These are phyloP conservation scores for Drosophila malerkotliana DNA, from an alignment of 1,140 invertebrate genomes.

Conservation along the genomic window DNA sequence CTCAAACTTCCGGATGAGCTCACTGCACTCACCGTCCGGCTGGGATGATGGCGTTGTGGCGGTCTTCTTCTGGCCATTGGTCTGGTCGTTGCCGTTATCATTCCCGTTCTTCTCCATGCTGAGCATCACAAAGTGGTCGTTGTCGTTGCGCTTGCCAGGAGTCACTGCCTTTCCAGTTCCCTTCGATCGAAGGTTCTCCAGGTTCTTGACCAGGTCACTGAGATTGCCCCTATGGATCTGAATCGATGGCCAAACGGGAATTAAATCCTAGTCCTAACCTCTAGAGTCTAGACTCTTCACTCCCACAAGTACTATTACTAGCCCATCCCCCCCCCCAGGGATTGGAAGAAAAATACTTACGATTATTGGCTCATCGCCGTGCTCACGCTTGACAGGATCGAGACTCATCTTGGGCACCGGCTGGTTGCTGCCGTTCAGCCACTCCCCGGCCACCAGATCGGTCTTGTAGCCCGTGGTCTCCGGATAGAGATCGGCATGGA, in stretches of 20 bases:
- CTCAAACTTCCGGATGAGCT: conserved; percentile 78
- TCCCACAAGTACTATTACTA: background rate
- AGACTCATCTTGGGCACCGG: conserved; percentile 91
- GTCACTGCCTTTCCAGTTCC: conserved; percentile 5
- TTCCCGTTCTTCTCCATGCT: conserved; percentile 74
- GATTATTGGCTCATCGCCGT: conserved; percentile 86
- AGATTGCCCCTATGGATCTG: conserved; percentile 83
- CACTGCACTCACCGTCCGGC: conserved; percentile 59
- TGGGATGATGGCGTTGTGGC: background rate
- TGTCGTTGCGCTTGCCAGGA: conserved; percentile 56
- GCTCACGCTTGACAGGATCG: conserved; percentile 88
- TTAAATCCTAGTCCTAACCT: conserved; percentile 12
- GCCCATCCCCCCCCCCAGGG: too few species aligned
- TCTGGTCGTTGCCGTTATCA: conserved; percentile 40
- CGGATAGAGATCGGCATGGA: conserved; percentile 96
- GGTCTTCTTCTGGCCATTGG: conserved; percentile 38
- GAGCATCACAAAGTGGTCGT: conserved; percentile 65
- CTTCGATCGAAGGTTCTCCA: conserved; percentile 81
- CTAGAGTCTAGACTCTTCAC: background rate
- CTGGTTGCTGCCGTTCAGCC: conserved; percentile 90
- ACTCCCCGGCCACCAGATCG: conserved; percentile 90
- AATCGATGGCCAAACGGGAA: conserved; percentile 8
- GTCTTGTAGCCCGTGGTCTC: conserved; percentile 92
- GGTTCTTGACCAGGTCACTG: conserved; percentile 83
- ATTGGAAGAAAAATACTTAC: conserved; percentile 84